These are phyloP conservation scores for Mechanitis messenoides DNA, from an alignment of 2,888 invertebrate genomes.

Conservation along the genomic window DNA sequence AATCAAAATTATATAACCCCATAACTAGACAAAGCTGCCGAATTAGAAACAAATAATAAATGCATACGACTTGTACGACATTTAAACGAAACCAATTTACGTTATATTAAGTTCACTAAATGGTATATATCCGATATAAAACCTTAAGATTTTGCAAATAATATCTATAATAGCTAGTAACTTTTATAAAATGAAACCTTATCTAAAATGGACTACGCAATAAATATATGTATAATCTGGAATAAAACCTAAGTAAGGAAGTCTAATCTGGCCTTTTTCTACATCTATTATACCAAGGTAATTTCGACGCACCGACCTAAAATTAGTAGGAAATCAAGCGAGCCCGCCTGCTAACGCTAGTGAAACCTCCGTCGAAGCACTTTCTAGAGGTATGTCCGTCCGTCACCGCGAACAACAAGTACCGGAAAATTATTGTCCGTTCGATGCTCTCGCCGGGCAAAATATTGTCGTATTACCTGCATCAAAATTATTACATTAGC, in stretches of 20 bases:
- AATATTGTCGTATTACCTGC: slow-evolving; percentile 43
- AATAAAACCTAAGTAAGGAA: not conserved
- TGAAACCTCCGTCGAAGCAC: slow-evolving; percentile 65
- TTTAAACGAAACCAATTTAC: not conserved
- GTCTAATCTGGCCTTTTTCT: not conserved
- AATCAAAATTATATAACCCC: no score
- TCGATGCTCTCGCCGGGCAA: slow-evolving; percentile 39
- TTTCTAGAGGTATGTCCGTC: slow-evolving; percentile 58
- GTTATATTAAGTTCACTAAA: no score
- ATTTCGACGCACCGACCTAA: slow-evolving; percentile 48
- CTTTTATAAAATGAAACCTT: not conserved
- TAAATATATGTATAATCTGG: slow-evolving; percentile 4
- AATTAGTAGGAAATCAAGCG: slow-evolving; percentile 61
- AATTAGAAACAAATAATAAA: slow-evolving; percentile 2
- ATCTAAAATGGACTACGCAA: not conserved
- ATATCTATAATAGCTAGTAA: no score
- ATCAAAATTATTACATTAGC: no score
- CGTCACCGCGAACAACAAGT: slow-evolving; percentile 34
- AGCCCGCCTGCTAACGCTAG: slow-evolving; percentile 25
- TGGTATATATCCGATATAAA: no score
- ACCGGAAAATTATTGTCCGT: slow-evolving; percentile 34
- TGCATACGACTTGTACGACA: slow-evolving; percentile 6
- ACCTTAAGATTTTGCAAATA: no score
- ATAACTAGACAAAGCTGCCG: slow-evolving; percentile 8
- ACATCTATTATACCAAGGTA: slow-evolving; percentile 14